Percentiles rank a stretch among this genome's conserved stretches.
These are phyloP conservation scores for Ploceus nigricollis DNA, from an alignment of 2,113 vertebrate genomes.

Conservation along the genomic window DNA sequence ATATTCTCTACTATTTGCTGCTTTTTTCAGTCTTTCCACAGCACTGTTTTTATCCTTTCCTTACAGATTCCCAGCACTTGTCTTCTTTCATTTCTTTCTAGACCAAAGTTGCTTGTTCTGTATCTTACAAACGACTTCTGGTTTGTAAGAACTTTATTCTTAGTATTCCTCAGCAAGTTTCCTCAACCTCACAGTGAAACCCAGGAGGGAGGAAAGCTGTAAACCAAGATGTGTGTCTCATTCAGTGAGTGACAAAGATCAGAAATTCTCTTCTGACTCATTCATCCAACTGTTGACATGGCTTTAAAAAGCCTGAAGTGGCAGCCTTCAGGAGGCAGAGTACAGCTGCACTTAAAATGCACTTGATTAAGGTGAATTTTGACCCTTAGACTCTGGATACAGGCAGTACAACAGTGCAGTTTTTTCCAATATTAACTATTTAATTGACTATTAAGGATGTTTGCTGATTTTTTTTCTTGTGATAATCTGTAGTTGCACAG, in stretches of 20 bases:
- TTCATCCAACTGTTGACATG: slow-evolving; percentile 5
- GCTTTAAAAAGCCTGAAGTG: neutral
- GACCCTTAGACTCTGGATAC: slow-evolving; percentile 67
- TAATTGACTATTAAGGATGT: neutral
- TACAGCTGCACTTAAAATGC: neutral
- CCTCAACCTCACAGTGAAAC: neutral
- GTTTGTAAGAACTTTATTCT: neutral
- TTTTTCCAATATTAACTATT: slow-evolving; percentile 23
- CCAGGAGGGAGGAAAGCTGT: neutral
- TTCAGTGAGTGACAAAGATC: slow-evolving; percentile 50
- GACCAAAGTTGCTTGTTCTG: neutral
- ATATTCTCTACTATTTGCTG: neutral
- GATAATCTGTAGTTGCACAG: neutral
- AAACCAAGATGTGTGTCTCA: neutral
- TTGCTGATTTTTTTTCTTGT: neutral
- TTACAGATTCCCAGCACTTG: neutral
- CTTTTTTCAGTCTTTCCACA: neutral
- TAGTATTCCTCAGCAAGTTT: neutral
- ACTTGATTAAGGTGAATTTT: neutral
- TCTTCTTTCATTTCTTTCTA: neutral
- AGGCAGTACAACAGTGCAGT: neutral
- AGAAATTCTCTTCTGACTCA: slow-evolving; percentile 39
- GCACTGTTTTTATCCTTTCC: neutral
- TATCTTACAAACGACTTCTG: neutral
- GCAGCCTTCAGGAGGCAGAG: neutral